Conservation (phyloP, 2,113 vertebrate species). For the Natator depressus region DNA sequence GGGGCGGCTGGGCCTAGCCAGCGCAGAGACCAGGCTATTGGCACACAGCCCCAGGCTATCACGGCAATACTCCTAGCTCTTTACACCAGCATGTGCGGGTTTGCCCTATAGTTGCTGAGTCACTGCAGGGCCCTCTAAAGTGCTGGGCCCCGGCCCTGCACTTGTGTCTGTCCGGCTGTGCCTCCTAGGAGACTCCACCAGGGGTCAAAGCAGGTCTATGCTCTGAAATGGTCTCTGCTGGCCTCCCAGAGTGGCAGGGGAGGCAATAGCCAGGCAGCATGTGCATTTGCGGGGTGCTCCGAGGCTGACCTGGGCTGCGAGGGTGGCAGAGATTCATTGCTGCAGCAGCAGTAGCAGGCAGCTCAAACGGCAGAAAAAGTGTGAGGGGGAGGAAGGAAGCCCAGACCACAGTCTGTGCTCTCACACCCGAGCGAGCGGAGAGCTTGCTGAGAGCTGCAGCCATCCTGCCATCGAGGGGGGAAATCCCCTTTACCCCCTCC, state of each 20-base stretch:
- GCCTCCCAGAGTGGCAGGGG: neutral
- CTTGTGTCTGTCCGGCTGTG: neutral
- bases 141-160: neutral
- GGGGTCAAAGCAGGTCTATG: neutral
- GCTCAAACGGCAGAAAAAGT: neutral
- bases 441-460: neutral
- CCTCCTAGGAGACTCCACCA: neutral
- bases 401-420: neutral
- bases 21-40: too few relatives aligned
- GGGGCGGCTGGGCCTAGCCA: too few relatives aligned
- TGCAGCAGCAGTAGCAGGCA: neutral
- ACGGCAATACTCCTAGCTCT: neutral
- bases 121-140: constrained; percentile 7
- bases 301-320: neutral
- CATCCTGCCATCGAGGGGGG: neutral
- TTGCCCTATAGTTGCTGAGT: constrained; percentile 31
- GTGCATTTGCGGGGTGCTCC: neutral
- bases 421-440: neutral
- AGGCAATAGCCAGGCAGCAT: neutral
- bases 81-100: neutral
- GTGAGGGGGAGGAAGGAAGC: neutral
- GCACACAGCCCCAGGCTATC: too few relatives aligned
- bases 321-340: neutral
- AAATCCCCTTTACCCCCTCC: neutral
- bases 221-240: neutral